A percentile compares a stretch with the other conserved stretches of the same genome.
Evolutionary conservation across 2,888 invertebrate species (phyloP).

Genomic region (Acleris literana): DNA sequence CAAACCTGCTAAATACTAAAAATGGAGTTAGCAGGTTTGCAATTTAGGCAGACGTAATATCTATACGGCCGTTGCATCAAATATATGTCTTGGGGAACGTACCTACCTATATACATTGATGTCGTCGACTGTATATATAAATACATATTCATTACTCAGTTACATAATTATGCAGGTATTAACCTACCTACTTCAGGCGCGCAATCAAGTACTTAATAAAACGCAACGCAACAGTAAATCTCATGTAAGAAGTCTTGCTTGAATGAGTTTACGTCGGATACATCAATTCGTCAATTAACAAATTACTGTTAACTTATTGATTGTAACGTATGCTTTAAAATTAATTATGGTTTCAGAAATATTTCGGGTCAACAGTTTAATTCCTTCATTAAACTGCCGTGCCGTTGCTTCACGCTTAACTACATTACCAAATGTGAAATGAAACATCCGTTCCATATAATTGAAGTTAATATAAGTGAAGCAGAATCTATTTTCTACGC

Average conservation of each 20-base stretch:
- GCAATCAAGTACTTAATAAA: not conserved
- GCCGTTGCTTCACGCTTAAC: constrained; percentile 23
- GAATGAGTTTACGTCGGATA: not conserved
- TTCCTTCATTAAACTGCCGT: constrained; percentile 6
- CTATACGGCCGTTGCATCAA: too few relatives aligned
- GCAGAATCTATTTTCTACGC: constrained; percentile 53
- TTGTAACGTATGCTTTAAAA: not conserved
- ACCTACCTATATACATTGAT: too few relatives aligned
- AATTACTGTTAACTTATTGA: constrained; percentile 1
- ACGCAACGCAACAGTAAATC: not conserved
- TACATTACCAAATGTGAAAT: constrained; percentile 17
- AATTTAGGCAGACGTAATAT: too few relatives aligned
- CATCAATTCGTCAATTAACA: not conserved
- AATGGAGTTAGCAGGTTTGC: too few relatives aligned
- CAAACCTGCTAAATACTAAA: too few relatives aligned
- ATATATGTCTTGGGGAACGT: too few relatives aligned
- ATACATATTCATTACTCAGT: not conserved
- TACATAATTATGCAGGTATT: constrained; percentile 5
- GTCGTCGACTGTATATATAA: too few relatives aligned
- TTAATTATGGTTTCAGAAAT: constrained; percentile 5
- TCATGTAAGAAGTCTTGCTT: not conserved
- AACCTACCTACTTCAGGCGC: not conserved
- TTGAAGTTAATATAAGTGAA: constrained; percentile 54
- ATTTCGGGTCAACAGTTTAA: constrained; percentile 13
- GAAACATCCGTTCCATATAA: constrained; percentile 55